Conservation (phyloP, 2,113 vertebrate species). For the Clinocottus analis region DNA sequence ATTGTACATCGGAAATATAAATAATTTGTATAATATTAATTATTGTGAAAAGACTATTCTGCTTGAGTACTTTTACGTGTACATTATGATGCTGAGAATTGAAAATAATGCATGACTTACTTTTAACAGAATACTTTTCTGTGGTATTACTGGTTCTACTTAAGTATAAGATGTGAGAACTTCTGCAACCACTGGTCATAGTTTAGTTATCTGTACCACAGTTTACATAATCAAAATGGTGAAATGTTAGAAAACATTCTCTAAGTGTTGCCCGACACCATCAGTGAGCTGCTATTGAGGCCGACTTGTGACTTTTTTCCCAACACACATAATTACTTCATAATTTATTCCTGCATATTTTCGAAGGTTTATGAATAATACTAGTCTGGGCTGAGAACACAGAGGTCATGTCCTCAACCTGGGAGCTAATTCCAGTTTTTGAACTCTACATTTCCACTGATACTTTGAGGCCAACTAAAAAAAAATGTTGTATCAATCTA, state of each 20-base stretch:
- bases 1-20: too few species aligned
- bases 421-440: neutral
- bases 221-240: neutral
- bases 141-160: neutral
- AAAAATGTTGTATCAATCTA: neutral
- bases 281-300: neutral
- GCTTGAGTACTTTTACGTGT: neutral
- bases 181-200: neutral
- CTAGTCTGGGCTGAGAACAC: neutral
- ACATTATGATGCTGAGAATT: neutral
- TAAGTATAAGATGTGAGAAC: neutral
- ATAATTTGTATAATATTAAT: neutral
- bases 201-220: neutral
- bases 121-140: neutral
- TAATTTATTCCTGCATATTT: conserved; percentile 2
- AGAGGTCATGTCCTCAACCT: conserved; percentile 12
- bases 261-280: neutral
- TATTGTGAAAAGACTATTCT: neutral
- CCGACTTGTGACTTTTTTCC: neutral
- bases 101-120: neutral
- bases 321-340: conserved; percentile 6
- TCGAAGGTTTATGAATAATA: neutral
- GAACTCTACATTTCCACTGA: neutral
- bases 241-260: neutral
- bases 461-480: neutral